Base-by-base conservation (phyloP, 2,888 invertebrate species). In the Trissolcus brochymenae region DNA sequence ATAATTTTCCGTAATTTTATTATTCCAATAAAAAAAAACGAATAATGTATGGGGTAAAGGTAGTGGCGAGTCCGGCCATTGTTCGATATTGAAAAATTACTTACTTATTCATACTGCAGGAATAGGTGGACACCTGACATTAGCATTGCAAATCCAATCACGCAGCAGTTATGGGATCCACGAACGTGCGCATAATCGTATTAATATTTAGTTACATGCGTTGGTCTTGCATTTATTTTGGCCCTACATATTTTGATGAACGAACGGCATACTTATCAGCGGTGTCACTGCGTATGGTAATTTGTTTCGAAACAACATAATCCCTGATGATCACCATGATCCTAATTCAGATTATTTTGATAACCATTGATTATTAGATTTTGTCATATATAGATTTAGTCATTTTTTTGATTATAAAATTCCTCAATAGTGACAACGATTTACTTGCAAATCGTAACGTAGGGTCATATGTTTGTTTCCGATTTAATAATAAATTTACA, bases 131-230 rank as follows among this genome's bases (percentile, higher is more conserved):
- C 73, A 56, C 71, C 74, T 74, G 50, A 62, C 61, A 78, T 78
- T 78, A 78, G 78, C 78, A 78, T 67, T 78, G 78, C 74, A 78
- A 78, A 78, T 78, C 62, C 74, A 75, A 78, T 78, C 74, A 78
- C 71, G 67, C 74, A 61, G 70, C 56, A 60, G 60, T 71, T 76
- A 65, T 73, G 57, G 66, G 78, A 78, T 70, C 50, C 74, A 51
- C 53, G 77, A 70, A 65, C 66, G 78, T 78, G 78, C 51, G 62
- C 71, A 70, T 78, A 78, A 78, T 78, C 59, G 66, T 71, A 67
- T 76, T 76, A 76, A 76, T 76, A 71, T 71, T 66, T 76, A 70
- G 76, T 76, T 60, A 70, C 54, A 70, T 70, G 60, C 76, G 70
- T 65, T 62, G 65, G 54, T 60, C 68, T 70, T 68, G 75, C 64